Conservation (phyloP, 2,888 invertebrate species). For the Iphiclides podalirius region DNA sequence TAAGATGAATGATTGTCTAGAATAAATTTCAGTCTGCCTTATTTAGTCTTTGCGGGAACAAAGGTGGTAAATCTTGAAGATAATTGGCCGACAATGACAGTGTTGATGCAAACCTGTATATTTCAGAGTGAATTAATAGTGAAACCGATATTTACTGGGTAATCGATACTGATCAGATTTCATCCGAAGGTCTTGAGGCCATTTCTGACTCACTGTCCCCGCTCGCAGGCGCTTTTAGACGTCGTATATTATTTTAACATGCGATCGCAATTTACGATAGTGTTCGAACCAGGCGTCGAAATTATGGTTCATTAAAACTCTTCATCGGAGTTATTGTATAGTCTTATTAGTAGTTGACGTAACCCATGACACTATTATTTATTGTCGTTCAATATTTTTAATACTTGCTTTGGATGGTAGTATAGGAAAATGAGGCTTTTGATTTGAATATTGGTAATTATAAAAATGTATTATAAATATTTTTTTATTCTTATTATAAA, state of each 20-base stretch:
- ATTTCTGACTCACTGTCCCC: constrained; percentile 21
- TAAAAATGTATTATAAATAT: no score
- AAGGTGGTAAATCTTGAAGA: constrained; percentile 39
- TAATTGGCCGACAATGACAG: constrained; percentile 36
- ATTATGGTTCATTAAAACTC: background rate
- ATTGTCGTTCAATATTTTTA: no score
- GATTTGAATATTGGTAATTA: no score
- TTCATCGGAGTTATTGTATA: no score
- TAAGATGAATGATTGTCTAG: no score
- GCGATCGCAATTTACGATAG: background rate
- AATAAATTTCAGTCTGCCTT: background rate
- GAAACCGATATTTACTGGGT: constrained; percentile 26
- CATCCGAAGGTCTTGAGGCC: constrained; percentile 22
- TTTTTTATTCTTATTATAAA: no score
- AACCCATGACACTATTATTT: no score
- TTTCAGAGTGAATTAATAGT: constrained; percentile 29
- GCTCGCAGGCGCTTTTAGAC: background rate
- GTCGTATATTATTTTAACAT: constrained; percentile 6
- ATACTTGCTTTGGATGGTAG: no score
- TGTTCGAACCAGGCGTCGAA: background rate
- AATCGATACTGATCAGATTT: constrained; percentile 31
- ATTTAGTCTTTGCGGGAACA: constrained; percentile 22
- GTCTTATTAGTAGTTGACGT: no score
- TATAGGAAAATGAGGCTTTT: no score
- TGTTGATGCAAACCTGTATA: constrained; percentile 35